Base-by-base conservation (phyloP, 2,797 vertebrate genomes). In the Pseudochromis fuscus region DNA sequence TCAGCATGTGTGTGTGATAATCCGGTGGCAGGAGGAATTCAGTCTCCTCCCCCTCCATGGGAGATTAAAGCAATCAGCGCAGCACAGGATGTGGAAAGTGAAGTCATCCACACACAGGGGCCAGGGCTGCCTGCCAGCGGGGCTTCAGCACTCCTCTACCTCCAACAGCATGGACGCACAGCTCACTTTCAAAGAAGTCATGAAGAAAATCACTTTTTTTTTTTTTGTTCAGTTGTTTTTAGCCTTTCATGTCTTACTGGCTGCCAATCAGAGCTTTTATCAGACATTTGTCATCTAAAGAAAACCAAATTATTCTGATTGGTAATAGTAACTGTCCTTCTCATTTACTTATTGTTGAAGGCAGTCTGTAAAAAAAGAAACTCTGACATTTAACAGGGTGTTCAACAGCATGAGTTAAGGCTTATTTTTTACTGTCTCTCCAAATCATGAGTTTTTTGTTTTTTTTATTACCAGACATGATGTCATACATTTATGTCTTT, bases 61-160 rank as follows among this genome's bases (percentile, higher is more conserved):
- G 87, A 93, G 90, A 92, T 92, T 87, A 93, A 88, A 90, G 89
- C 86, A 91, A 92, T 92, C 89, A 91, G 81, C 3, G 46, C 86
- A 89, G 86, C 86, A 88, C 91, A 94, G 93, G 92, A 94, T 94
- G 93, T 91, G 91, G 92, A 93, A 91, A 91, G 90, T 93, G 94
- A 95, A 86, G 91, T 95, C 92, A 94, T 91, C 86, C 81, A 85
- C 89, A 87, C 89, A 91, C 88, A 85, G 77, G 72, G 87, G 87
- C 81, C 88, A 67, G 82, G 77, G 82, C 88, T 19, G 83, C 42
- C 60, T 68, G 90, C 87, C 90, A 91, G 83, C 86, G 72, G 64
- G 88, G 84, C 86, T 81, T 68, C 79, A 25, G 28, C 44, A 2
- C 78, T 84, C 69, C 8, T 58, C 28, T 21, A 71, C 69, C 70